Conservation (phyloP, 35 echinoderm and acorn worm genomes). For the Lytechinus pictus region DNA sequence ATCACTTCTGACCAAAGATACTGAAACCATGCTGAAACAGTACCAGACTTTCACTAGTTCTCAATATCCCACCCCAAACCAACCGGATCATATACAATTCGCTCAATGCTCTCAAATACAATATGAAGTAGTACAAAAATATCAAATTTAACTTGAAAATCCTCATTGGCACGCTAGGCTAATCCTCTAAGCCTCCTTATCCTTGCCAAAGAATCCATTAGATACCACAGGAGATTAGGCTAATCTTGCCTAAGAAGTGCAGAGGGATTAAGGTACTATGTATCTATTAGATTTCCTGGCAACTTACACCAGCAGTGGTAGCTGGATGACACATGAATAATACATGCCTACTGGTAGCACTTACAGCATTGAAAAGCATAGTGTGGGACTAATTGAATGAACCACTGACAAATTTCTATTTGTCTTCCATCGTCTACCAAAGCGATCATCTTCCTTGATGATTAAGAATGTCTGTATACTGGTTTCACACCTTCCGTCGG, state of each 20-base stretch:
- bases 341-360: neutral
- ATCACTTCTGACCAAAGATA: neutral
- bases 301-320: neutral
- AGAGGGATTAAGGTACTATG: conserved; percentile 27
- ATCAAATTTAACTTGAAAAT: conserved; percentile 20
- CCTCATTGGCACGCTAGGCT: conserved; percentile 25
- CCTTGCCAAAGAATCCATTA: conserved; percentile 17
- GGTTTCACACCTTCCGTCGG: neutral
- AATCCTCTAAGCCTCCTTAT: conserved; percentile 28
- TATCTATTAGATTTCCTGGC: conserved; percentile 18
- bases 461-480: neutral
- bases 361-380: neutral
- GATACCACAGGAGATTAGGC: conserved; percentile 29
- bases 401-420: neutral
- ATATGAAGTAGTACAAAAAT: conserved; percentile 25
- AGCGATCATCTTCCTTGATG: neutral
- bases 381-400: neutral
- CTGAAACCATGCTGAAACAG: neutral
- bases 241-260: conserved; percentile 41
- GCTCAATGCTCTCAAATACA: neutral
- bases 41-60: neutral
- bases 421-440: neutral
- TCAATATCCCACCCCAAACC: neutral
- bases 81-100: neutral
- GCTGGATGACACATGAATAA: neutral